These are phyloP conservation scores for Diadophis punctatus DNA, from an alignment of 2,113 vertebrate species.

Conservation along the genomic window DNA sequence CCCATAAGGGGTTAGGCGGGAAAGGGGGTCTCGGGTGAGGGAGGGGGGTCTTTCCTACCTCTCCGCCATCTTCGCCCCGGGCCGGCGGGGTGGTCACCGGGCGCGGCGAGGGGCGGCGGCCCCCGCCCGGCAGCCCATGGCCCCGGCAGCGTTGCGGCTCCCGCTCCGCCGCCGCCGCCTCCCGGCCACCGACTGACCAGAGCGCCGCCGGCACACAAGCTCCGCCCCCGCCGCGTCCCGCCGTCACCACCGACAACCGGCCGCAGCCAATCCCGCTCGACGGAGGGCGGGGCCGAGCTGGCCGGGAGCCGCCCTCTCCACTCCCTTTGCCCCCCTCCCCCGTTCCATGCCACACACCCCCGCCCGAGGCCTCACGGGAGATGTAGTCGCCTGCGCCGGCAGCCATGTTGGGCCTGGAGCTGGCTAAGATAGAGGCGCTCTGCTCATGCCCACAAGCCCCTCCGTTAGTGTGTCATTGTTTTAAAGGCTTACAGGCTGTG, in stretches of 20 bases:
- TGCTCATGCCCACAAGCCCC: not conserved
- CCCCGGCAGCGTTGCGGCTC: slow-evolving; percentile 21
- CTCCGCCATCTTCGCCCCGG: slow-evolving; percentile 26
- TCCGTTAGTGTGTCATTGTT: not conserved
- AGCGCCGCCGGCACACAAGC: not conserved
- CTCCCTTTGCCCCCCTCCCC: not conserved
- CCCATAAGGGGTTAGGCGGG: no score
- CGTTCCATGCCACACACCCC: not conserved
- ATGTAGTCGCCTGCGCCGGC: not conserved
- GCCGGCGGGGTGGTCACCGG: slow-evolving; percentile 3
- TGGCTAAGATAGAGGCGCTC: not conserved
- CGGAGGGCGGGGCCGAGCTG: not conserved
- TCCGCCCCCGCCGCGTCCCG: not conserved
- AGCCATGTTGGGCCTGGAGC: not conserved
- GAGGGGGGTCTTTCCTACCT: not conserved
- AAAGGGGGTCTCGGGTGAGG: not conserved
- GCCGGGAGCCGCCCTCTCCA: not conserved
- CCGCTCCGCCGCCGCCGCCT: not conserved
- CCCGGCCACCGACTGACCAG: not conserved
- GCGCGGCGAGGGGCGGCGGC: slow-evolving; percentile 8
- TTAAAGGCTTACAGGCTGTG: not conserved
- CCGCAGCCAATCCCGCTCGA: not conserved
- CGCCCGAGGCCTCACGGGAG: not conserved
- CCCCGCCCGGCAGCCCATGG: slow-evolving; percentile 29
- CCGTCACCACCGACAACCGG: not conserved